These are phyloP conservation scores for Patagioenas fasciata DNA, from an alignment of 2,113 vertebrate genomes.

Conservation along the genomic window DNA sequence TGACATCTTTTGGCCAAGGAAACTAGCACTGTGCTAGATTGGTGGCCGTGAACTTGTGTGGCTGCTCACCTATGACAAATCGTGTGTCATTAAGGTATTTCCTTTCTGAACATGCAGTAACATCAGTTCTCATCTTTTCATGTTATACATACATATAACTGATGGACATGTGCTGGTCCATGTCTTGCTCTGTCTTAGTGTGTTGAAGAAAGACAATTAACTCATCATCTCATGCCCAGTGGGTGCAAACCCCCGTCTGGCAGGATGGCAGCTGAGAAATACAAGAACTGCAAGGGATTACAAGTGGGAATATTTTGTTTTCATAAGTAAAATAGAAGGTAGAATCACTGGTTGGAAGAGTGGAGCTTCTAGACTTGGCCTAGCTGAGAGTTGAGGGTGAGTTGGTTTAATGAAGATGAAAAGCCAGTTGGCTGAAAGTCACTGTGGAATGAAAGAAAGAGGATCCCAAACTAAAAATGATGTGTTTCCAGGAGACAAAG, in stretches of 20 bases:
- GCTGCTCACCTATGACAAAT: not conserved
- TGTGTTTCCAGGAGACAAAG: not conserved
- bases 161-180: not conserved
- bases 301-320: not conserved
- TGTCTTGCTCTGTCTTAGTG: not conserved
- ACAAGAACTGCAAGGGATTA: not conserved
- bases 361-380: not conserved
- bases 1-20: not conserved
- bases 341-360: not conserved
- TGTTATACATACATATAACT: not conserved
- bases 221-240: no score
- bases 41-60: not conserved
- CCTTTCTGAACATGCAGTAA: not conserved
- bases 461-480: not conserved
- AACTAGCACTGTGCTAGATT: not conserved
- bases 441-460: not conserved
- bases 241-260: not conserved
- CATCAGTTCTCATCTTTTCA: not conserved
- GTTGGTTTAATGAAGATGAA: not conserved
- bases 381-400: not conserved
- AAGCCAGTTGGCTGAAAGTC: not conserved
- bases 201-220: not conserved
- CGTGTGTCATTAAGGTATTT: not conserved
- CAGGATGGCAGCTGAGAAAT: not conserved
- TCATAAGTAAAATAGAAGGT: not conserved